A percentile compares a stretch with the other conserved stretches of the same genome.
Conservation (phyloP, 2,113 vertebrate species). For the Urocolius indicus region DNA sequence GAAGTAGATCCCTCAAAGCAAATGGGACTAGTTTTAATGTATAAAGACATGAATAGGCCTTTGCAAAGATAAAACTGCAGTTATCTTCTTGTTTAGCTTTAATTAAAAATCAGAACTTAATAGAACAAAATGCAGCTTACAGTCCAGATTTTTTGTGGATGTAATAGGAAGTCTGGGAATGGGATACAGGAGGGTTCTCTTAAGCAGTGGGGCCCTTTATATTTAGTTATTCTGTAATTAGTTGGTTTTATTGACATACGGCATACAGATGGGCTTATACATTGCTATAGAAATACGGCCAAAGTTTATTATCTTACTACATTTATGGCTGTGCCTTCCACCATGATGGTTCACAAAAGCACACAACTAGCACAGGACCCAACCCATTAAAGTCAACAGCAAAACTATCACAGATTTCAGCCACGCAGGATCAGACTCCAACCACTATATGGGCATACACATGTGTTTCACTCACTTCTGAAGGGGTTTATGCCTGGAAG, state of each 20-base stretch:
- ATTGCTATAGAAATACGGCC: neutral
- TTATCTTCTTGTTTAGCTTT: neutral
- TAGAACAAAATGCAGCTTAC: neutral
- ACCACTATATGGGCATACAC: neutral
- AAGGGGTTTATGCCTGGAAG: neutral
- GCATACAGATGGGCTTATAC: conserved; percentile 47
- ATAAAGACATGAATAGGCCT: neutral
- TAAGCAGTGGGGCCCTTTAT: conserved; percentile 25
- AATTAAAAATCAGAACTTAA: neutral
- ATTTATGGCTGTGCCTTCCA: neutral
- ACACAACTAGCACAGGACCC: neutral
- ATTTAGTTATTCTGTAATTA: conserved; percentile 60
- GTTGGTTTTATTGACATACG: conserved; percentile 68
- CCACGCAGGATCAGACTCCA: neutral
- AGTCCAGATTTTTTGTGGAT: neutral
- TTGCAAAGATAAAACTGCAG: neutral
- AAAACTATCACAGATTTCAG: neutral
- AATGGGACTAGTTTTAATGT: neutral
- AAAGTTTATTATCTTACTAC: conserved; percentile 11
- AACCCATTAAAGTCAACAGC: neutral
- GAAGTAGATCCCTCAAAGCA: neutral
- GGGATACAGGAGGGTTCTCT: conserved; percentile 34
- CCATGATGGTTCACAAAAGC: neutral
- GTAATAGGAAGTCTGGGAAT: conserved; percentile 15
- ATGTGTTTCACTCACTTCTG: neutral